phyloP scores from a whole-genome alignment of 1,140 invertebrate species.

The Ectropis grisescens region DNA sequence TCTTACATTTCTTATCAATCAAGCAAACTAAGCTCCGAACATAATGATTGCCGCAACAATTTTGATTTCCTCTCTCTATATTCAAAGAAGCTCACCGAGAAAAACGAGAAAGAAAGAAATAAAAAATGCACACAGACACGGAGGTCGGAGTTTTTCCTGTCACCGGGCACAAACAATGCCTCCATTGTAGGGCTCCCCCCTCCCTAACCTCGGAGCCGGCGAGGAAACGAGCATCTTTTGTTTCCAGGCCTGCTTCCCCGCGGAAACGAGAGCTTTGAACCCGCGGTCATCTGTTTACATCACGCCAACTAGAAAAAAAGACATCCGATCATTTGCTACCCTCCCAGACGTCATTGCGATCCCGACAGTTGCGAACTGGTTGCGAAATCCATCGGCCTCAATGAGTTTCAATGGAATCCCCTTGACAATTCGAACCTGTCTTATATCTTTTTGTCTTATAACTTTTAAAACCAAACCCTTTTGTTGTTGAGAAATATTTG shows the following conservation, averaged over 20 bases:
- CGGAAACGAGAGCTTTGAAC: constrained; percentile 54
- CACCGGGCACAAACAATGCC: constrained; percentile 66
- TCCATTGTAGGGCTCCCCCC: constrained; percentile 42
- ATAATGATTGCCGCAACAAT: constrained; percentile 36
- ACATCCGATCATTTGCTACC: constrained; percentile 29
- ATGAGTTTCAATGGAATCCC: no score
- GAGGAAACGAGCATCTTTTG: constrained; percentile 68
- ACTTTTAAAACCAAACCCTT: no score
- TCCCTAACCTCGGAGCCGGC: constrained; percentile 14
- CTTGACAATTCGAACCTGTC: no score
- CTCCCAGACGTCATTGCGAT: not conserved
- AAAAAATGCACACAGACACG: constrained; percentile 68
- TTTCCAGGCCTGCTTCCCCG: constrained; percentile 38
- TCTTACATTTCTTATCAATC: no score
- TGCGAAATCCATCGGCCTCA: no score
- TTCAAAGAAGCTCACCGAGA: constrained; percentile 53
- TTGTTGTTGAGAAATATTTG: no score
- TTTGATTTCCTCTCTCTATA: constrained; percentile 45
- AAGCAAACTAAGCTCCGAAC: constrained; percentile 4
- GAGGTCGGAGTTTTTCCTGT: constrained; percentile 69
- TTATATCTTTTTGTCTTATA: no score
- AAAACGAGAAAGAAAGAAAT: constrained; percentile 48
- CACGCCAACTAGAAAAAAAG: constrained; percentile 33
- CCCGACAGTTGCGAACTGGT: no score
- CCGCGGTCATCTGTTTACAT: constrained; percentile 65